Evolutionary conservation across 2,113 vertebrate species (phyloP).

Genomic region (Nestor notabilis): DNA sequence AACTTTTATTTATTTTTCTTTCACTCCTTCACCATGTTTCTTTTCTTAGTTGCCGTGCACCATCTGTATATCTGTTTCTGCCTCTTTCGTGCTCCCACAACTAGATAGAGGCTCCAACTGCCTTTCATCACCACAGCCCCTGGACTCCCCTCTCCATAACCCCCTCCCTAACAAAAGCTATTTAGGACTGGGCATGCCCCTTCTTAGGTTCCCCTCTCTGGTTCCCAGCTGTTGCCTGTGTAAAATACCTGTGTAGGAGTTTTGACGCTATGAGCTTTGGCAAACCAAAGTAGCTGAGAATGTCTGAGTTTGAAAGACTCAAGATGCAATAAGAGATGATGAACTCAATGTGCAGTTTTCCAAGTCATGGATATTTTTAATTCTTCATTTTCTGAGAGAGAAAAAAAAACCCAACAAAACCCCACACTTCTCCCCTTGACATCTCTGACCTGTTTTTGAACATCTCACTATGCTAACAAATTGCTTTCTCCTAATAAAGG

Average conservation of each 20-base stretch:
- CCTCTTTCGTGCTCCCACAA: neutral
- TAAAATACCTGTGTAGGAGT: constrained; percentile 1
- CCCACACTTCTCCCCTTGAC: neutral
- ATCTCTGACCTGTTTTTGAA: neutral
- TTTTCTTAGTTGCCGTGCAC: constrained; percentile 36
- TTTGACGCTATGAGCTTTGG: neutral
- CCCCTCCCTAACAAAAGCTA: neutral
- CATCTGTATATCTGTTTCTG: constrained; percentile 55
- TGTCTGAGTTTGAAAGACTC: neutral
- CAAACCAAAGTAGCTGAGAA: neutral
- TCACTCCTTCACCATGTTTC: constrained; percentile 54
- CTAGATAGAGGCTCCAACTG: neutral
- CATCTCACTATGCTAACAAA: constrained; percentile 11
- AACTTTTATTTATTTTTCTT: constrained; percentile 72
- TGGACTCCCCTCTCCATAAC: neutral
- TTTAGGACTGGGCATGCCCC: neutral
- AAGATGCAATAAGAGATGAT: neutral
- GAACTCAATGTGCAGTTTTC: neutral
- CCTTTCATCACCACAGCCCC: neutral
- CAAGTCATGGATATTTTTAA: neutral
- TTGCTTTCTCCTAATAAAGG: neutral
- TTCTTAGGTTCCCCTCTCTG: neutral
- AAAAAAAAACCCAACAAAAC: neutral
- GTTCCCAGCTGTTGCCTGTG: neutral
- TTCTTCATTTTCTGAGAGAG: neutral